Conservation (phyloP, 2,797 vertebrate species). For the Pangasius djambal region DNA sequence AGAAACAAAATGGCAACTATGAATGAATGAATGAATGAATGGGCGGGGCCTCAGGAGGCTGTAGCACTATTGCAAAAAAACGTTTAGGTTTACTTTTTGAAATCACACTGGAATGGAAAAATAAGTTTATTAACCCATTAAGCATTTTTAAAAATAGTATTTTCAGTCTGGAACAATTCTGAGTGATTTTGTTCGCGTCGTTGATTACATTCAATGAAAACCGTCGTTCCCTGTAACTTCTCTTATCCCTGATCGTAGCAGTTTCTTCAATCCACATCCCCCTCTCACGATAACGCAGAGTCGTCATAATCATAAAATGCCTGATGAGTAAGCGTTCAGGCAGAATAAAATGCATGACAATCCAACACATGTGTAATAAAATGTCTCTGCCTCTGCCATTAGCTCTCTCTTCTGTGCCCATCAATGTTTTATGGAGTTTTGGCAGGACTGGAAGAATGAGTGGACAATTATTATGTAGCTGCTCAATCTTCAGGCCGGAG, state of each 20-base stretch:
- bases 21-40: background rate
- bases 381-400: slow-evolving; percentile 13
- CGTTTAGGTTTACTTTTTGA: too few species aligned
- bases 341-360: background rate
- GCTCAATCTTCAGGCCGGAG: slow-evolving; percentile 39
- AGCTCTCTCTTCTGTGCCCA: background rate
- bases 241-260: background rate
- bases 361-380: slow-evolving; percentile 41
- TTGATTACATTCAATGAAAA: background rate
- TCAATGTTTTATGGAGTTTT: slow-evolving; percentile 49
- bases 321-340: background rate
- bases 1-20: background rate
- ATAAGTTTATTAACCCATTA: background rate
- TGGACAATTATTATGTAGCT: slow-evolving; percentile 43
- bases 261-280: background rate
- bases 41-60: background rate
- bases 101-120: background rate
- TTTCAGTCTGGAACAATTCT: background rate
- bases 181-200: background rate
- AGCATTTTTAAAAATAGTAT: background rate
- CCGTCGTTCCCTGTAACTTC: background rate
- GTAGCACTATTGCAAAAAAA: background rate
- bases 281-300: background rate
- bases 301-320: background rate
- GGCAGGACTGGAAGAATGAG: slow-evolving; percentile 35